phyloP scores from a whole-genome alignment of 2,113 vertebrate species.

The Poicephalus gulielmi region DNA sequence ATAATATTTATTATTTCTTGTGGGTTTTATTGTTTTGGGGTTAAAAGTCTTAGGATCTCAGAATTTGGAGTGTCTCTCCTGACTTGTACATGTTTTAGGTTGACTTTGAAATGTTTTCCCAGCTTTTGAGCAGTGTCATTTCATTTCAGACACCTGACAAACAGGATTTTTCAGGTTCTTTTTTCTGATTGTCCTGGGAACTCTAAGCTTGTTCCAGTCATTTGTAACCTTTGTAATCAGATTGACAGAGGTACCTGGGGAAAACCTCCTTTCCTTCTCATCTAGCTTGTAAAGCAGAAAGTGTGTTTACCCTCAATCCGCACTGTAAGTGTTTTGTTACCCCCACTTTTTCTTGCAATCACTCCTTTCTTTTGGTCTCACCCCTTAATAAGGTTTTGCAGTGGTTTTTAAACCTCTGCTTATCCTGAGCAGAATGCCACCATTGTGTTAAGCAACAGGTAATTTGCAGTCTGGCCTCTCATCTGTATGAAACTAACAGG shows the following conservation, averaged over 20 bases:
- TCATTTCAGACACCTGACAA: not conserved
- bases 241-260: not conserved
- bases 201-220: not conserved
- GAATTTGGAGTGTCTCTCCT: not conserved
- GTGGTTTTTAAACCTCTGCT: not conserved
- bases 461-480: not conserved
- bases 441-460: not conserved
- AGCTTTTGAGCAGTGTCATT: not conserved
- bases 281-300: not conserved
- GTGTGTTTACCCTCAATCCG: not conserved
- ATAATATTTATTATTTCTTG: not conserved
- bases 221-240: constrained; percentile 22
- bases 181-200: not conserved
- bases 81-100: not conserved
- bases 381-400: not conserved
- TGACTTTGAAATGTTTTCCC: not conserved
- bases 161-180: not conserved
- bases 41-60: not conserved
- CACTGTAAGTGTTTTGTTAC: not conserved
- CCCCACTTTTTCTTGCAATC: not conserved
- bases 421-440: not conserved
- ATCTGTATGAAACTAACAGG: not conserved
- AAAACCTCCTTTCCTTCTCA: not conserved
- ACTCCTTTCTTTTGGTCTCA: not conserved
- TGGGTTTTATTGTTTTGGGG: not conserved